phyloP scores from a whole-genome alignment of 2,113 vertebrate genomes.

The Scatophagus argus region DNA sequence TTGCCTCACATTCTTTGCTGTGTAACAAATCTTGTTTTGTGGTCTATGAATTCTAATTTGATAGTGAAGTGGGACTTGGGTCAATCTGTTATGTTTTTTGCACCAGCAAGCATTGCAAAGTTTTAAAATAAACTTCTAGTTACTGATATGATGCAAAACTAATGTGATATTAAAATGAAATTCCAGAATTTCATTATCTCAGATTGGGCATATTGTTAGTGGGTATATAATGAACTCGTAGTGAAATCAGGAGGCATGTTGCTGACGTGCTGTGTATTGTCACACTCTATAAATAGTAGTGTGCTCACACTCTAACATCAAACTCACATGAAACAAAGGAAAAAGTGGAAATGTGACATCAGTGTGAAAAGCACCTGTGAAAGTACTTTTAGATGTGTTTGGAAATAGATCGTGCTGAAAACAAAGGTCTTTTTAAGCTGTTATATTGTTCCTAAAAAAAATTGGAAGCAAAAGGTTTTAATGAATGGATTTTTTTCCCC shows the following conservation, averaged over 20 bases:
- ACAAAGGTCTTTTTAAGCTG: not conserved
- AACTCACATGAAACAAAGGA: not conserved
- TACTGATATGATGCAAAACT: not conserved
- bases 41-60: not conserved
- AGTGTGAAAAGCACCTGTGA: not conserved
- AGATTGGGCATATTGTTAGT: not conserved
- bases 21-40: not conserved
- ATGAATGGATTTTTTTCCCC: slow-evolving; percentile 1
- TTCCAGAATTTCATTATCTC: not conserved
- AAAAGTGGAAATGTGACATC: not conserved
- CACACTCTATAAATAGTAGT: not conserved
- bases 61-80: not conserved
- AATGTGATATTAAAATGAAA: not conserved
- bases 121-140: too few relatives aligned
- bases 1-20: not conserved
- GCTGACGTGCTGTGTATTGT: not conserved
- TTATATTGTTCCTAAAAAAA: not conserved
- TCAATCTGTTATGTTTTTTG: not conserved
- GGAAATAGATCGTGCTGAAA: not conserved
- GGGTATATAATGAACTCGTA: not conserved
- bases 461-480: not conserved
- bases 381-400: not conserved
- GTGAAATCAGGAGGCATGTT: not conserved
- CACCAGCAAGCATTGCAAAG: not conserved
- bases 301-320: not conserved